Evolutionary conservation across 2,888 invertebrate species (phyloP).

Genomic region (Galerucella calmariensis): DNA sequence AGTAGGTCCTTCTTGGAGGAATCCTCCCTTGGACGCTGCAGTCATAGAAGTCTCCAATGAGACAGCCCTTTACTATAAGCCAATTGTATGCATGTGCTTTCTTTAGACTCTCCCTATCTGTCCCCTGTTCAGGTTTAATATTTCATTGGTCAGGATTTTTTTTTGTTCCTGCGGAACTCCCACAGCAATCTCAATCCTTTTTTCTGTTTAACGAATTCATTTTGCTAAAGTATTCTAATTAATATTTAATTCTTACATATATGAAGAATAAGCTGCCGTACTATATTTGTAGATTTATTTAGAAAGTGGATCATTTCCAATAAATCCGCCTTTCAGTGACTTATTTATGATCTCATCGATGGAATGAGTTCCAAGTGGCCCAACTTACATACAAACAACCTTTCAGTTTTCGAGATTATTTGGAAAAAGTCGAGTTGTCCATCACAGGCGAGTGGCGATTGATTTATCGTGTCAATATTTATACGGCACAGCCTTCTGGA

Average conservation of each 20-base stretch:
- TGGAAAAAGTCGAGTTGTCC: constrained; percentile 56
- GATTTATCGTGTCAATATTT: constrained; percentile 66
- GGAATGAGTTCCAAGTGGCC: constrained; percentile 53
- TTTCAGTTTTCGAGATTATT: constrained; percentile 51
- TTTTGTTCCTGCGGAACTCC: too few relatives aligned
- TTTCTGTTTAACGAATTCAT: too few relatives aligned
- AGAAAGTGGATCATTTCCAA: constrained; percentile 54
- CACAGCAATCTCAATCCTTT: too few relatives aligned
- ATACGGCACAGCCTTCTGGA: constrained; percentile 54
- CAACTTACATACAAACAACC: constrained; percentile 42
- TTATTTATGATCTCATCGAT: constrained; percentile 57
- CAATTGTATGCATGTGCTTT: too few relatives aligned
- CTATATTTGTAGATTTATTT: constrained; percentile 52
- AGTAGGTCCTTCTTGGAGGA: too few relatives aligned
- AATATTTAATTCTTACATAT: neutral
- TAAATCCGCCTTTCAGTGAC: constrained; percentile 52
- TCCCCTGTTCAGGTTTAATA: too few relatives aligned
- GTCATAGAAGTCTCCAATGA: too few relatives aligned
- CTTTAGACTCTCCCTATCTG: too few relatives aligned
- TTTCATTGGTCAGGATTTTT: too few relatives aligned
- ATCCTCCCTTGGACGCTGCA: too few relatives aligned
- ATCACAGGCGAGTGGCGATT: constrained; percentile 56
- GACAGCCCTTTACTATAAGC: too few relatives aligned
- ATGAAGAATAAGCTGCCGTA: neutral
- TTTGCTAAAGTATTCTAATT: too few relatives aligned